Evolutionary conservation across 2,888 invertebrate genomes (phyloP), one percentile per base, ranked within the genome.

Genomic region (Lamproptera curius): DNA sequence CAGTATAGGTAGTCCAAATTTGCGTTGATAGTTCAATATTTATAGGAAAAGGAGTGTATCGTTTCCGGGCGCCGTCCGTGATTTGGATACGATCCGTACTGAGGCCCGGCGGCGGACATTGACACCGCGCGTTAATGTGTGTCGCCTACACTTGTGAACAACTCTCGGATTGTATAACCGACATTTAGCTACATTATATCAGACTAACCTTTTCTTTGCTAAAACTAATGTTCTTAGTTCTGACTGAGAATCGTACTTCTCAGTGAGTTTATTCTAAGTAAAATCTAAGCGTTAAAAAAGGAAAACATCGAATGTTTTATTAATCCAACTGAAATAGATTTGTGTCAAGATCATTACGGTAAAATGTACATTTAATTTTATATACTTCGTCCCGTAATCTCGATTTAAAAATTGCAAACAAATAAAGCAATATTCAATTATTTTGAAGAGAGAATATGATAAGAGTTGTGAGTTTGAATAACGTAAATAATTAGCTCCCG

Each of bases 401-500:
- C 23, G 4, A 23, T 8, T 23, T 8, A 8, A 6, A 23, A 6
- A 4, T 6, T 8, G 23, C 23, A 6, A 23, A 23, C 23, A 23
- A 23, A 6, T 4, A 8, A 23, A 23, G 23, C 8, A 6, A 6
- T 6, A 4, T 6, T 6, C 23, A 23, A 6, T 4, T 6, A 6
- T 23, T 23, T 23, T 23, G 23, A 23, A 4, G 23, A 23, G 8
- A 8, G 28, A 10, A 10, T 28, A 2, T 28, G 9, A 28, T n/a
- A 28, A 28, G n/a, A 28, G 2, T 2, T n/a, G 23, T 16, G 16
- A 10, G 16, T 8, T n/a, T n/a, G 16, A n/a, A 11, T 11, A 16
- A n/a, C 16, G n/a, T 15, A 20, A 34, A 6, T 34, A 20, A 42
- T 34, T 34, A 23, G 20, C 14, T 42, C 34, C 42, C 14, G 20